phyloP scores from a whole-genome alignment of 2,113 vertebrate genomes.

The Rhagologus leucostigma region DNA sequence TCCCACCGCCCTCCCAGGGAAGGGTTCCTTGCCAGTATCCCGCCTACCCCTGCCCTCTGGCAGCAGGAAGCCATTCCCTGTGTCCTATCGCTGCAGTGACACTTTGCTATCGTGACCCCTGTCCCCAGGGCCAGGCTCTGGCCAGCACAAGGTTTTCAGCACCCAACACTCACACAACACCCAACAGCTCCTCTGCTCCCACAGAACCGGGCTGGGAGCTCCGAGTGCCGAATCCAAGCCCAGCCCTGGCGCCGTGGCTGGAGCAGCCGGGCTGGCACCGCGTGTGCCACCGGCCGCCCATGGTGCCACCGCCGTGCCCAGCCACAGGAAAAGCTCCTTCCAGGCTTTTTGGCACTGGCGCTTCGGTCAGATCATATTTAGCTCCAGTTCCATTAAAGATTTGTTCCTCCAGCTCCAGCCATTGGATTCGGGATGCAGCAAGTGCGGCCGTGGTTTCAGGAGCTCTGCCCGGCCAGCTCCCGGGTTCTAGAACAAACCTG shows the following conservation, averaged over 20 bases:
- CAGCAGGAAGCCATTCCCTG: neutral
- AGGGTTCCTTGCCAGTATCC: neutral
- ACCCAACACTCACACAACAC: fast-evolving
- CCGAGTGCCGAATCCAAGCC: fast-evolving
- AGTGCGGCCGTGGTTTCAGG: neutral
- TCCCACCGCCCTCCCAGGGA: neutral
- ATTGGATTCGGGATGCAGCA: neutral
- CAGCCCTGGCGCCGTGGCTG: fast-evolving
- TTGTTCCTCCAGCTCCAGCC: slow-evolving; percentile 38
- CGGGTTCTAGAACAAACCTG: neutral
- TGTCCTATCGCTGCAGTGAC: neutral
- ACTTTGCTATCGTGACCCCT: fast-evolving
- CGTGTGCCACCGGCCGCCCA: fast-evolving
- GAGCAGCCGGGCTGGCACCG: fast-evolving
- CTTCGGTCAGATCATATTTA: slow-evolving; percentile 50
- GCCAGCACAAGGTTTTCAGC: neutral
- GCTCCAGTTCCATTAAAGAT: slow-evolving; percentile 63
- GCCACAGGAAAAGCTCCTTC: slow-evolving; percentile 7
- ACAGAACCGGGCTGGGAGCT: fast-evolving
- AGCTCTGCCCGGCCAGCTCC: neutral
- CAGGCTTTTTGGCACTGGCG: slow-evolving; percentile 24
- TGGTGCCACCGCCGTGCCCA: neutral
- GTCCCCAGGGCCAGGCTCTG: neutral
- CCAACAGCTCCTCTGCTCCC: fast-evolving
- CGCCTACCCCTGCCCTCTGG: fast-evolving